These are phyloP conservation scores for Syngnathus floridae DNA, from an alignment of 2,113 vertebrate genomes.

Conservation along the genomic window DNA sequence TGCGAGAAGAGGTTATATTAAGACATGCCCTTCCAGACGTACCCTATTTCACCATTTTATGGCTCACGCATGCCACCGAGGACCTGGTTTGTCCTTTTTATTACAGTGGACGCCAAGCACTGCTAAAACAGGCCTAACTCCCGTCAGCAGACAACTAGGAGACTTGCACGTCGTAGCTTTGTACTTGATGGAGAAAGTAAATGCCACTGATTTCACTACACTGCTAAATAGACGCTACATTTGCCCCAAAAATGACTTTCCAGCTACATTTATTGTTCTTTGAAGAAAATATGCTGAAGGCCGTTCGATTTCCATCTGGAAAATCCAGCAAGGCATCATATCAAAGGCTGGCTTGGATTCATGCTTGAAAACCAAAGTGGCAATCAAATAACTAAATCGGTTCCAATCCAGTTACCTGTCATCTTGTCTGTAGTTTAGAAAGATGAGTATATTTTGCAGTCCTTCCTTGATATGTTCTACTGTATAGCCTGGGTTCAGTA, in stretches of 20 bases:
- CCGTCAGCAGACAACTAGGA: constrained; percentile 18
- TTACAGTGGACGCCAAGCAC: constrained; percentile 18
- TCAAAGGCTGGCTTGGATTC: constrained; percentile 36
- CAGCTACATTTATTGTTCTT: constrained; percentile 23
- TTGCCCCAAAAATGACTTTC: constrained; percentile 21
- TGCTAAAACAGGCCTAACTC: constrained; percentile 29
- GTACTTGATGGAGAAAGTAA: constrained; percentile 24
- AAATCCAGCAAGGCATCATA: constrained; percentile 23
- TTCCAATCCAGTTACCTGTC: constrained; percentile 43
- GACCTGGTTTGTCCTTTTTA: constrained; percentile 46
- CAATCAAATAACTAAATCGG: constrained; percentile 15
- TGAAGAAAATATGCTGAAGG: constrained; percentile 27
- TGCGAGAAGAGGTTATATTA: constrained; percentile 58
- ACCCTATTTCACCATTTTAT: constrained; percentile 22
- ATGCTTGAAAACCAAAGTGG: constrained; percentile 43
- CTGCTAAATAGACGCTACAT: constrained; percentile 16
- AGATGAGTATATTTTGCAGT: constrained; percentile 6
- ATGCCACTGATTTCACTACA: constrained; percentile 27
- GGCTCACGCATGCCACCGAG: constrained; percentile 20
- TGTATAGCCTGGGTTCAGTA: constrained; percentile 6
- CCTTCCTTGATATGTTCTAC: constrained; percentile 3
- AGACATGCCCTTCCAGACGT: constrained; percentile 49
- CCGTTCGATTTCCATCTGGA: constrained; percentile 45
- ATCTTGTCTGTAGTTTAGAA: constrained; percentile 28
- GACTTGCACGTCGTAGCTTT: constrained; percentile 14